Evolutionary conservation across 1,140 invertebrate genomes (phyloP).

Genomic region (Nomia melanderi): DNA sequence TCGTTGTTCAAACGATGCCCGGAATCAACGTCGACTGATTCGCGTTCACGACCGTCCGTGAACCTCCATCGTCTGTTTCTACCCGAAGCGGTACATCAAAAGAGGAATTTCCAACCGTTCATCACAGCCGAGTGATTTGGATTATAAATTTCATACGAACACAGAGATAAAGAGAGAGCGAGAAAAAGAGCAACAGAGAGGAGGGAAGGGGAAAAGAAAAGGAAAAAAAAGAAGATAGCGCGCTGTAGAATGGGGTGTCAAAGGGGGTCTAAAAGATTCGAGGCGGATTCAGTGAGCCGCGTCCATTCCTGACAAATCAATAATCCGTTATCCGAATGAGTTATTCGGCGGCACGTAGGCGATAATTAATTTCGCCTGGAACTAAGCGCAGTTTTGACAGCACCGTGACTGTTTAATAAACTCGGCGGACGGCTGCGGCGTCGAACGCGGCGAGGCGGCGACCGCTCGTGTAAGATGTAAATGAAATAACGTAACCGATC

Average conservation of each 20-base stretch:
- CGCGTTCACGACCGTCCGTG: not conserved
- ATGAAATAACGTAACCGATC: constrained; percentile 40
- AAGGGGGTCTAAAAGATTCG: not conserved
- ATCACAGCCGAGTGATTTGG: constrained; percentile 12
- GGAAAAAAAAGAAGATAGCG: too few relatives aligned
- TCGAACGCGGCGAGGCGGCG: not conserved
- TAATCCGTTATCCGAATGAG: constrained; percentile 14
- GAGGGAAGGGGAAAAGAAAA: not conserved
- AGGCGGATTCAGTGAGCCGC: not conserved
- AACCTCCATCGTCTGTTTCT: constrained; percentile 9
- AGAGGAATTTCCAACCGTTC: constrained; percentile 18
- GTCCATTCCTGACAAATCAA: constrained; percentile 6
- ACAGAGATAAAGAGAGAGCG: not conserved
- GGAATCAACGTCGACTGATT: not conserved
- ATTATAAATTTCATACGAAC: constrained; percentile 35
- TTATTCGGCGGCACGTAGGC: not conserved
- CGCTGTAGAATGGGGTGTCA: too few relatives aligned
- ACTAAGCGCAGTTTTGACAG: constrained; percentile 18
- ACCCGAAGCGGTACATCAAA: constrained; percentile 31
- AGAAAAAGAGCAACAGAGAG: too few relatives aligned
- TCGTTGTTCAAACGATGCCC: not conserved
- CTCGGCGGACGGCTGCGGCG: not conserved
- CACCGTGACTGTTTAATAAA: constrained; percentile 17
- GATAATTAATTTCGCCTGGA: constrained; percentile 32
- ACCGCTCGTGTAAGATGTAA: constrained; percentile 18